These are phyloP conservation scores for Drosophila lacertosa DNA, from an alignment of 1,140 invertebrate genomes.

Conservation along the genomic window DNA sequence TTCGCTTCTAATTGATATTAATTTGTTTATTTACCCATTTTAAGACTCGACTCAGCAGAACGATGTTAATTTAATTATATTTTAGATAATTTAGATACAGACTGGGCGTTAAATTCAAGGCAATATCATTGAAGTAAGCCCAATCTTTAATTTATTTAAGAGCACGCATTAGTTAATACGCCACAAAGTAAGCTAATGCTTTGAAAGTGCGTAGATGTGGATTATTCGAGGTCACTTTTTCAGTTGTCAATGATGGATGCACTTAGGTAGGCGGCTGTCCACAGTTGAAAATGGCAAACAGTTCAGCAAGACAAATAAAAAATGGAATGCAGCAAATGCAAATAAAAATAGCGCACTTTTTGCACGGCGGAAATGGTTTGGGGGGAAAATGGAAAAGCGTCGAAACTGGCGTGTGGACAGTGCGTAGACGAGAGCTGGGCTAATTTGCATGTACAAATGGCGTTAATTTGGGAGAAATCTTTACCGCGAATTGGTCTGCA, in stretches of 20 bases:
- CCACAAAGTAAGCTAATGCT: background rate
- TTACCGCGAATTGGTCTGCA: constrained; percentile 44
- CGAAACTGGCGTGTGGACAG: constrained; percentile 27
- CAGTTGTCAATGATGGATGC: constrained; percentile 13
- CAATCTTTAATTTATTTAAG: background rate
- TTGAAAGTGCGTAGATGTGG: constrained; percentile 13
- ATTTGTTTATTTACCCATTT: too few relatives aligned
- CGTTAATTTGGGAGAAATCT: constrained; percentile 74
- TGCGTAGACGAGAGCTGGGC: constrained; percentile 65
- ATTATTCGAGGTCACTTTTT: constrained; percentile 40
- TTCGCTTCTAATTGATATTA: too few relatives aligned
- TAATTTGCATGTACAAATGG: constrained; percentile 74
- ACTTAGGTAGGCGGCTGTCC: background rate
- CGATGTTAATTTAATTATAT: too few relatives aligned
- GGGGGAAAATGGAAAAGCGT: constrained; percentile 49
- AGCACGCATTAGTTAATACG: constrained; percentile 5
- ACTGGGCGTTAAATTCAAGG: background rate
- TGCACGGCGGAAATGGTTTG: constrained; percentile 45
- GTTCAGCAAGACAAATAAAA: constrained; percentile 20
- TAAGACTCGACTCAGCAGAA: too few relatives aligned
- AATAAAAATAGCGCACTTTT: constrained; percentile 21
- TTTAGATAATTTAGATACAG: background rate
- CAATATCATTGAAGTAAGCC: background rate
- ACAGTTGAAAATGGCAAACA: constrained; percentile 15
- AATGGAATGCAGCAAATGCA: constrained; percentile 4